Conservation (phyloP, 2,113 vertebrate species). For the Chamaea fasciata region DNA sequence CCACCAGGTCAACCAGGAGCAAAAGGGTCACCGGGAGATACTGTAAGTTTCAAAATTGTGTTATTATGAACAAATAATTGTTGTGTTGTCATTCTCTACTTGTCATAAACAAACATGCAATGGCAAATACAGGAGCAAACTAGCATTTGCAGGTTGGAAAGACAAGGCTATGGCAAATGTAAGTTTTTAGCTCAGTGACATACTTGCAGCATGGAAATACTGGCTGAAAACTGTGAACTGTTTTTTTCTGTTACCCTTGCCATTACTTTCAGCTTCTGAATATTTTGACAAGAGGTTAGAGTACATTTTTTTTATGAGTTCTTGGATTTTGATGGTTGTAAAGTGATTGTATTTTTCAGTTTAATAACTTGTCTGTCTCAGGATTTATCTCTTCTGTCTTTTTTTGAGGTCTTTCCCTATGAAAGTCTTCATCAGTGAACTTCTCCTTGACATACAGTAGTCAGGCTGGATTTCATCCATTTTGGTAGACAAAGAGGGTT, state of each 20-base stretch:
- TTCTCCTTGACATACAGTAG: not conserved
- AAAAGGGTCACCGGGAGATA: slow-evolving; percentile 70
- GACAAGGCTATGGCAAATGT: not conserved
- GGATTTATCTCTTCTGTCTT: not conserved
- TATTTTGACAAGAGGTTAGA: not conserved
- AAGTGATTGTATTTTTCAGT: not conserved
- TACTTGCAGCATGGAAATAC: not conserved
- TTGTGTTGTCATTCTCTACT: not conserved
- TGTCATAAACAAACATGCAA: not conserved
- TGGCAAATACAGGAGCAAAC: not conserved
- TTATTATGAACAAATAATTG: not conserved
- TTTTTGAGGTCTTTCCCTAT: not conserved
- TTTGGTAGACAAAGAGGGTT: not conserved
- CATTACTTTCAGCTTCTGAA: not conserved
- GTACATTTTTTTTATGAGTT: not conserved
- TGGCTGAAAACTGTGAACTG: not conserved
- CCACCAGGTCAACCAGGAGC: slow-evolving; percentile 67
- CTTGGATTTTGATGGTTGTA: not conserved
- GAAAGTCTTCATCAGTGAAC: not conserved
- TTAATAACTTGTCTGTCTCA: not conserved
- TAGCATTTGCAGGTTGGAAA: not conserved
- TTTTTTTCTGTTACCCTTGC: not conserved
- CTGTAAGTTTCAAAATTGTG: slow-evolving; percentile 57
- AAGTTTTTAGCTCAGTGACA: not conserved
- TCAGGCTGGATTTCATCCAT: not conserved